Base-by-base conservation (phyloP, 2,113 vertebrate species). In the Telmatochromis brichardi region DNA sequence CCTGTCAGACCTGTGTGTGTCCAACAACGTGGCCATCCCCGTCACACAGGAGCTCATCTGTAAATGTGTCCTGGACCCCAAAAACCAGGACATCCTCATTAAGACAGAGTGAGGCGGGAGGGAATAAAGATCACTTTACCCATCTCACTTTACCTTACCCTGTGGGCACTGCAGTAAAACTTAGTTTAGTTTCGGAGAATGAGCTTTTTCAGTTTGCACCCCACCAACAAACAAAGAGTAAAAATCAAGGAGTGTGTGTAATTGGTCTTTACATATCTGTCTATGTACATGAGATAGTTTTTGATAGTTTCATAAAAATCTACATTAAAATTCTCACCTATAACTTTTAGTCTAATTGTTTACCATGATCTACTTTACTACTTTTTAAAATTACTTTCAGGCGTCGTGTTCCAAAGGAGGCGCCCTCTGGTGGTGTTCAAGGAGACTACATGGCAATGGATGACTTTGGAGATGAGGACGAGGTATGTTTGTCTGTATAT, bases 41-140 rank as follows among this genome's bases (percentile, higher is more conserved):
- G 98, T 99, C 85, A 99, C 99, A 1, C 99, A 99, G 96, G 99
- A 99, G 93, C 97, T 99, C 85, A 99, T 99, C 94, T 99, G 99
- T 93, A 99, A 99, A 92, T 99, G 98, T 73, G 98, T 99, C 68
- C 95, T 99, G 94, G 98, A 99, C 71, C 97, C 97, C 1, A 98
- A 97, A 92, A 99, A 99, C 96, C 98, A 98, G 0, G 99, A 99
- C 93, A 99, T 99, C 91, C 98, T 99, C 91, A 99, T 99, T 93
- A 98, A 98, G 93, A 99, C 99, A 0, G 98, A 99, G 99, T 99
- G 93, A 98, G 12, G 11, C 19, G 9, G 42, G 23, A 28, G 42
- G 9, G 68, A 17, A 45, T 15, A 21, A 42, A 14, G 8, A 45
- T 45, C 13, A 2, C 26, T 73, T 42, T 71, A 23, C 37, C 65